These are phyloP conservation scores for Argentina silus DNA, from an alignment of 2,797 vertebrate species.

Conservation along the genomic window DNA sequence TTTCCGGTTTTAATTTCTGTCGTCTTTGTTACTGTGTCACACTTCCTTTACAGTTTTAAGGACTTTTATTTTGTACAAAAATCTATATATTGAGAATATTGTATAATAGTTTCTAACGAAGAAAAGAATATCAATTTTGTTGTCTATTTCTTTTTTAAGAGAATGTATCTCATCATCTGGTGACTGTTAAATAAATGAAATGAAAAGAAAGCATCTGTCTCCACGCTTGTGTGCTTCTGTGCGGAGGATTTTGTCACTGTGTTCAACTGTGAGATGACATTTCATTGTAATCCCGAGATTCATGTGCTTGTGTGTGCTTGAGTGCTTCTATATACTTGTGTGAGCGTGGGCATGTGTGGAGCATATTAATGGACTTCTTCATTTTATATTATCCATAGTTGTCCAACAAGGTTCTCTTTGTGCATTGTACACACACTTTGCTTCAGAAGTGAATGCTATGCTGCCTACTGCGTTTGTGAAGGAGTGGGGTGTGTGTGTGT, in stretches of 20 bases:
- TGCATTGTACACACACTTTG: slow-evolving; percentile 21
- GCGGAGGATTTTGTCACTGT: slow-evolving; percentile 2
- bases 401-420: slow-evolving; percentile 28
- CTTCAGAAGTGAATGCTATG: not conserved
- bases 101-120: slow-evolving; percentile 83
- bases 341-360: slow-evolving; percentile 30
- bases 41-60: slow-evolving; percentile 69
- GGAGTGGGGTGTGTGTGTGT: no score
- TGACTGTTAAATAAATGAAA: slow-evolving; percentile 87
- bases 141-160: slow-evolving; percentile 85
- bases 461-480: not conserved
- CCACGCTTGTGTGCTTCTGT: not conserved
- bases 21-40: slow-evolving; percentile 63
- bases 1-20: slow-evolving; percentile 40
- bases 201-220: slow-evolving; percentile 51
- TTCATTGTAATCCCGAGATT: slow-evolving; percentile 25
- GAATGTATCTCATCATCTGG: slow-evolving; percentile 86
- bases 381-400: slow-evolving; percentile 25
- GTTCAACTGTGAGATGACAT: slow-evolving; percentile 27
- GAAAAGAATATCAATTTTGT: slow-evolving; percentile 77
- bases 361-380: slow-evolving; percentile 33
- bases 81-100: slow-evolving; percentile 86
- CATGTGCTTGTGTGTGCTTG: slow-evolving; percentile 25
- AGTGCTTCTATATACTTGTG: slow-evolving; percentile 10
- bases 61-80: slow-evolving; percentile 84